Evolutionary conservation across 1,140 invertebrate genomes (phyloP).

Genomic region (Ectropis grisescens): DNA sequence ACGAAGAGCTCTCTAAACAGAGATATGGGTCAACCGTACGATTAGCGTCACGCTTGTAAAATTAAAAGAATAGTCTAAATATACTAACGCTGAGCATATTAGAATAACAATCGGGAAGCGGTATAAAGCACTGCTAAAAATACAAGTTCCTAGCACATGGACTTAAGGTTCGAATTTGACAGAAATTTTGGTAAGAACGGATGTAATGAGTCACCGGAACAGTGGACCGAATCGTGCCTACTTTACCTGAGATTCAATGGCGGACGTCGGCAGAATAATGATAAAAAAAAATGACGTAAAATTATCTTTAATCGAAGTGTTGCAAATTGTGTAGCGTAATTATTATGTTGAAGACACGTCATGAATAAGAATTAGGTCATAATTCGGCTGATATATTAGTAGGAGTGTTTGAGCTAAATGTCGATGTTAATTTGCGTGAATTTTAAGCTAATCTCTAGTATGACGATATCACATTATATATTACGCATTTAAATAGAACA

Average conservation of each 20-base stretch:
- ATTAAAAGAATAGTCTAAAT: conserved; percentile 24
- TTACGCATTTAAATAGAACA: no score
- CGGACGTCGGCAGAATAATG: conserved; percentile 18
- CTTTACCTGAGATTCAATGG: conserved; percentile 19
- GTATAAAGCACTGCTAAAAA: no score
- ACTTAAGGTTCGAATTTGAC: conserved; percentile 9
- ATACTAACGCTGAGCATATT: conserved; percentile 20
- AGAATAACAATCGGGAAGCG: conserved; percentile 28
- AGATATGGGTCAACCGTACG: conserved; percentile 25
- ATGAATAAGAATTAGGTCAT: no score
- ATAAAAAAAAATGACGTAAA: conserved; percentile 5
- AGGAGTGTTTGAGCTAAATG: no score
- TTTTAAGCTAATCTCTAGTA: no score
- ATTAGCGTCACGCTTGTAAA: conserved; percentile 15
- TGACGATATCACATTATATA: no score
- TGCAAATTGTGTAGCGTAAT: no score
- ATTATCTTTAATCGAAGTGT: neutral
- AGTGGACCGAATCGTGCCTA: conserved; percentile 30
- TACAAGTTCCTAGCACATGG: conserved; percentile 1
- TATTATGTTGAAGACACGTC: no score
- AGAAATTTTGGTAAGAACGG: conserved; percentile 12
- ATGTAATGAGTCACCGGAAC: conserved; percentile 45
- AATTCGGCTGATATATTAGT: no score
- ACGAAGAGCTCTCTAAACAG: no score
- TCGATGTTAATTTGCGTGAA: no score